These are phyloP conservation scores for Clostera curtula DNA, from an alignment of 2,888 invertebrate genomes.

Conservation along the genomic window DNA sequence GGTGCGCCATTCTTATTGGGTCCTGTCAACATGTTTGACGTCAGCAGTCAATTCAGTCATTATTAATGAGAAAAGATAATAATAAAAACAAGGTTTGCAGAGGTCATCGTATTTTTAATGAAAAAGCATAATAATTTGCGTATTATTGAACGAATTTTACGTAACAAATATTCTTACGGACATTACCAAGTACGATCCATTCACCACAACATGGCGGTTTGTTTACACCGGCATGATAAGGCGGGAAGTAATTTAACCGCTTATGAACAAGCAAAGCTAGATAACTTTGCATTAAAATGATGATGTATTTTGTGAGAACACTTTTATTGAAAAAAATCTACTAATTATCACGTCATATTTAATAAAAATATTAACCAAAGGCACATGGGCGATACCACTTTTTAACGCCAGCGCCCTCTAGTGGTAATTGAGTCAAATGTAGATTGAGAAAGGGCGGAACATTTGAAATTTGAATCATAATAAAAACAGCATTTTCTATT, in stretches of 20 bases:
- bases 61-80: constrained; percentile 8
- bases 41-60: constrained; percentile 35
- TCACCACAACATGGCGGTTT: constrained; percentile 72
- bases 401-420: constrained; percentile 44
- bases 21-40: constrained; percentile 30
- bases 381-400: constrained; percentile 63
- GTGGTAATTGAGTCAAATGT: too few species aligned
- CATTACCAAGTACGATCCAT: constrained; percentile 43
- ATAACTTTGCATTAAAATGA: constrained; percentile 32
- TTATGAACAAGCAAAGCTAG: constrained; percentile 26
- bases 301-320: constrained; percentile 29
- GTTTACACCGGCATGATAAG: constrained; percentile 75
- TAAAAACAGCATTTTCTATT: constrained; percentile 7
- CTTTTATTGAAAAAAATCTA: constrained; percentile 46
- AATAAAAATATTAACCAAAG: constrained; percentile 28
- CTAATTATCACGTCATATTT: constrained; percentile 25
- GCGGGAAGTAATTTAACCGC: constrained; percentile 56
- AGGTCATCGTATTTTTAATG: background rate
- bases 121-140: background rate
- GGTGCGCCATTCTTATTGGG: constrained; percentile 50
- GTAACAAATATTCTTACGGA: constrained; percentile 27
- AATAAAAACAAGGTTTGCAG: too few species aligned
- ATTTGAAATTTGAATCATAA: constrained; percentile 19
- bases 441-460: constrained; percentile 11
- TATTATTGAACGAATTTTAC: background rate